phyloP scores from a whole-genome alignment of 2,113 vertebrate species.

The Nematolebias whitei region DNA sequence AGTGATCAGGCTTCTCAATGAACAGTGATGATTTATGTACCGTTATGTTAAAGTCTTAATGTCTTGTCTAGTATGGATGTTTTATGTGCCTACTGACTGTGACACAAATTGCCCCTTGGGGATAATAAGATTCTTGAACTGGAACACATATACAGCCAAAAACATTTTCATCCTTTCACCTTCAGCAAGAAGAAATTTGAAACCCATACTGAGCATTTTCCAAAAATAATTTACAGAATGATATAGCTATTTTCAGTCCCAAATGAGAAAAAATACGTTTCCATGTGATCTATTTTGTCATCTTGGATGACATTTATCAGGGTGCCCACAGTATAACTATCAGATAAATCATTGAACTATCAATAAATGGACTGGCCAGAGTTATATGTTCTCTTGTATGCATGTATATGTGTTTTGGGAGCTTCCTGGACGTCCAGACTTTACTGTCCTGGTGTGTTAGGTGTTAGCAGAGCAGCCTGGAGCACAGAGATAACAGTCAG shows the following conservation, averaged over 20 bases:
- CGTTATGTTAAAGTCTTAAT: no score
- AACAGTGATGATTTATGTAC: no score
- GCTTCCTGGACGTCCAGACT: slow-evolving; percentile 56
- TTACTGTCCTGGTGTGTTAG: slow-evolving; percentile 63
- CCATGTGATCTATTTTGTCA: background rate
- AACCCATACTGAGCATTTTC: no score
- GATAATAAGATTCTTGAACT: no score
- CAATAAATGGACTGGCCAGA: background rate
- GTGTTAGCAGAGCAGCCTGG: slow-evolving; percentile 68
- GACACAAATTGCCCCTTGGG: no score
- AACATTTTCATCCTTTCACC: no score
- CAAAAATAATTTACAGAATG: background rate
- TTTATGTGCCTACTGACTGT: no score
- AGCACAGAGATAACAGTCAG: slow-evolving; percentile 71
- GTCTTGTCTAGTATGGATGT: no score
- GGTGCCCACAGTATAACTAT: background rate
- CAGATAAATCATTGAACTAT: background rate
- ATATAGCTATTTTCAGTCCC: background rate
- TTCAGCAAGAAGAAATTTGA: no score
- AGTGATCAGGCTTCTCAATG: no score
- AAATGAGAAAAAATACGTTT: background rate
- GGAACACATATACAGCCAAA: no score
- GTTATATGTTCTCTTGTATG: slow-evolving; percentile 14
- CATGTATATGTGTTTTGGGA: slow-evolving; percentile 12
- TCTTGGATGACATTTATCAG: background rate